Percentiles rank a stretch among this genome's conserved stretches.
Conservation (phyloP, 2,113 vertebrate species). For the Lepus timidus region DNA sequence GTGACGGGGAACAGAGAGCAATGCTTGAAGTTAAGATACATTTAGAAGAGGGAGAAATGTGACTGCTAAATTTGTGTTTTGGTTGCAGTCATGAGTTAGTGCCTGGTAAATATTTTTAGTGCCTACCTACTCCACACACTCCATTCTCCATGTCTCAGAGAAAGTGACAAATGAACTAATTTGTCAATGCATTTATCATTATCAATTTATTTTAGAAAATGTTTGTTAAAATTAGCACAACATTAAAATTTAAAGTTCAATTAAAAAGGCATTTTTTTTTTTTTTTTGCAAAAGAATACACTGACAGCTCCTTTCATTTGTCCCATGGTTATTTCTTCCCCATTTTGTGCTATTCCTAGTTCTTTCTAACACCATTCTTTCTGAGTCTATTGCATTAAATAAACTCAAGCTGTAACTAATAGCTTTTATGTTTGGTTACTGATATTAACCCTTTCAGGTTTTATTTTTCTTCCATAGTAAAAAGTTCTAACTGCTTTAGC, state of each 20-base stretch:
- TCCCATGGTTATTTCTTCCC: background rate
- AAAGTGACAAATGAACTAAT: background rate
- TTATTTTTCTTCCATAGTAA: background rate
- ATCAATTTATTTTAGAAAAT: background rate
- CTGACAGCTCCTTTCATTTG: background rate
- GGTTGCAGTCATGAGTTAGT: background rate
- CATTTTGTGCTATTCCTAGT: background rate
- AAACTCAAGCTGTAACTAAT: background rate
- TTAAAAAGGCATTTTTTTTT: no score
- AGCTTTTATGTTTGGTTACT: background rate
- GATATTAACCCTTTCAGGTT: background rate
- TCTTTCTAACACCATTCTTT: background rate
- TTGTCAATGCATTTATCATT: background rate
- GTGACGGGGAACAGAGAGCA: background rate
- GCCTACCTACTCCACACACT: background rate
- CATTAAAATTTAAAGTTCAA: no score
- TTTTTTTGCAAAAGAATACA: slow-evolving; percentile 12
- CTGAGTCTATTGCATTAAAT: background rate
- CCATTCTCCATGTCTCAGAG: background rate
- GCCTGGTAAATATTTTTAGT: slow-evolving; percentile 23
- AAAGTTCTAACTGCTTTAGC: background rate
- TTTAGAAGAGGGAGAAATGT: slow-evolving; percentile 12
- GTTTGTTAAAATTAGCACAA: background rate
- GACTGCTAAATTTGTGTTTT: background rate
- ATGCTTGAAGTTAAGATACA: background rate